Base-by-base conservation (phyloP, 2,113 vertebrate genomes). In the Ceyx margarethae region DNA sequence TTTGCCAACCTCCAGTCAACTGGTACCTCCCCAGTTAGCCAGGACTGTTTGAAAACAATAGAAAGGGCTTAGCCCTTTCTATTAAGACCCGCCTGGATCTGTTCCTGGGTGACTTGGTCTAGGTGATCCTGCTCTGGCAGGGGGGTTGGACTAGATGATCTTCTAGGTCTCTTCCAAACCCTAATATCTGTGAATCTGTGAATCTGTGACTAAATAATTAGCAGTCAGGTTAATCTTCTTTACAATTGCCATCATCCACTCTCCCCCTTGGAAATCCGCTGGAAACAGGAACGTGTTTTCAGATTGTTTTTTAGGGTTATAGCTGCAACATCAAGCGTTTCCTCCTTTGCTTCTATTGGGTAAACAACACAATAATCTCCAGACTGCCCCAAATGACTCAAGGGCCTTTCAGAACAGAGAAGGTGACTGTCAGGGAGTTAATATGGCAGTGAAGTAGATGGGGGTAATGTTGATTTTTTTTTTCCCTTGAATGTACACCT, bases 151-250 rank as follows among this genome's bases (percentile, higher is more conserved):
- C 37, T 37, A 37, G 37, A 37, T 37, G 37, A 37, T 37, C 37
- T 37, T 37, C 37, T 37, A 37, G 11, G 37, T 37, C 37, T 10
- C 37, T 37, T 37, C 37, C 37, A 37, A 10, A 10, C 4, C 37
- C 37, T 37, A 37, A 37, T 37, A 37, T 37, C 37, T 37, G 37
- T 37, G 37, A 37, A 37, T 37, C 9, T 37, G 37, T 37, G 37
- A 37, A 37, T 37, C 37, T 37, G 45, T 92, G 95, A 81, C 78
- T 94, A 97, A 96, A 94, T 95, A 96, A 96, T 97, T 95, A 89
- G 88, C 86, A 56, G 65, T 86, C 95, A 92, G 81, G 74, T 95
- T 97, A 54, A 77, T 96, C 94, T 96, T 97, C 89, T 95, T 95
- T 95, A 91, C 48, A 40, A 61, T 69, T 91, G 68, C 33, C 91